phyloP scores from a whole-genome alignment of 2,888 invertebrate species.

The Seladonia tumulorum region DNA sequence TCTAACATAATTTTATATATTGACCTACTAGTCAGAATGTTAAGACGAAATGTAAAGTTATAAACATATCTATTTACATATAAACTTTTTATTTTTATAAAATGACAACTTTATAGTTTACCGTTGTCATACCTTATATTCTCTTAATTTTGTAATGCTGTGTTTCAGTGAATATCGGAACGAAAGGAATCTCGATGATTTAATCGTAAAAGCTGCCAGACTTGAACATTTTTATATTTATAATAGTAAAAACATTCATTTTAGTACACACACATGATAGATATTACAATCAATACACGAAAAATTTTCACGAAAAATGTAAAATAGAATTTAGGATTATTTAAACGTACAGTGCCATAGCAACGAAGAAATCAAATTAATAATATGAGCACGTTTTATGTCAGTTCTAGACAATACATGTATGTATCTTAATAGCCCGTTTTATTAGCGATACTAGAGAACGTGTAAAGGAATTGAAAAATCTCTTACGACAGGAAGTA shows the following conservation, averaged over 20 bases:
- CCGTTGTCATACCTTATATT: conserved; percentile 18
- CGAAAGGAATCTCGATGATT: conserved; percentile 29
- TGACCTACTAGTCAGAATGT: conserved; percentile 53
- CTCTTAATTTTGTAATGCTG: conserved; percentile 1
- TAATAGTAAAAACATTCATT: conserved; percentile 61
- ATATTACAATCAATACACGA: conserved; percentile 61
- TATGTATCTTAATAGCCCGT: conserved; percentile 59
- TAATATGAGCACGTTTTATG: conserved; percentile 59
- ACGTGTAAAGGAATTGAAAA: conserved; percentile 51
- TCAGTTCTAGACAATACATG: conserved; percentile 72
- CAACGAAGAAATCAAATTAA: conserved; percentile 72
- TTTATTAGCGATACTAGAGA: conserved; percentile 24
- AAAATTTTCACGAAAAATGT: conserved; percentile 62
- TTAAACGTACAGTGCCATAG: conserved; percentile 77
- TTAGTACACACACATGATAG: conserved; percentile 59
- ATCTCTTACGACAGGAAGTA: conserved; percentile 40
- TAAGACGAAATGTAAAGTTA: conserved; percentile 16
- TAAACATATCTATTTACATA: conserved; percentile 30
- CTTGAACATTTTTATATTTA: conserved; percentile 65
- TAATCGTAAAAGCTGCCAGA: conserved; percentile 67
- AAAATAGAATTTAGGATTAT: conserved; percentile 69
- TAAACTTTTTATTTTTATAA: conserved; percentile 40
- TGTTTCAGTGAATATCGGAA: conserved; percentile 24
- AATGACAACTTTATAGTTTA: conserved; percentile 12
- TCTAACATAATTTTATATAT: conserved; percentile 44